Conservation (phyloP, 1,140 invertebrate genomes). For the Plutomurus gul region DNA sequence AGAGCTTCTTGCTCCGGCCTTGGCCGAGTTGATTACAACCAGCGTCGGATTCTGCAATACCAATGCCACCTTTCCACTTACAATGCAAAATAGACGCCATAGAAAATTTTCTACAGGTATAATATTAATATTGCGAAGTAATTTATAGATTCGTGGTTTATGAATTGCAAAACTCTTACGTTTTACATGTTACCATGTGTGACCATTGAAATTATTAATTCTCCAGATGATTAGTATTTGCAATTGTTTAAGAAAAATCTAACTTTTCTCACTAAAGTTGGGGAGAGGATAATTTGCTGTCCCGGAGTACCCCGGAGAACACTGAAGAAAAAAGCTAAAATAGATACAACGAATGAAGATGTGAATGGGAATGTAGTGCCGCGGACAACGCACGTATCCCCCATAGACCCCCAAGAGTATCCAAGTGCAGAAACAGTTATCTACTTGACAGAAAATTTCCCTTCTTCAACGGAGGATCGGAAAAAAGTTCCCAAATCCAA, state of each 20-base stretch:
- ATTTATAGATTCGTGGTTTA: too few species aligned
- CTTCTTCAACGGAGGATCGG: background rate
- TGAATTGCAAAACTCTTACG: too few species aligned
- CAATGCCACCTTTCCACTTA: background rate
- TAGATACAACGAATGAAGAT: background rate
- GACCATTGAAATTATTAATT: background rate
- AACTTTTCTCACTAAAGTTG: constrained; percentile 36
- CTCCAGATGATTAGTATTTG: background rate
- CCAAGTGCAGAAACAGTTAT: background rate
- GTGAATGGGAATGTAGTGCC: background rate
- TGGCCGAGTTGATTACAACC: constrained; percentile 35
- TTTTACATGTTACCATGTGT: background rate
- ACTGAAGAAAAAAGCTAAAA: background rate
- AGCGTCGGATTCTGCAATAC: constrained; percentile 37
- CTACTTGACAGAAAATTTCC: background rate
- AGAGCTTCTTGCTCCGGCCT: constrained; percentile 35
- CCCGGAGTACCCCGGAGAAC: background rate
- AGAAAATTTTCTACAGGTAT: background rate
- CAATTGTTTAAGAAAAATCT: background rate
- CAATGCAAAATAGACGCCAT: background rate
- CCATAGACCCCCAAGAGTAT: background rate
- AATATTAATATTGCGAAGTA: background rate
- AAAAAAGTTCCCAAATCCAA: background rate
- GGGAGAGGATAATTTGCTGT: constrained; percentile 40
- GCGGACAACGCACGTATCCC: background rate